Evolutionary conservation across 2,888 invertebrate genomes (phyloP).

Genomic region (Leucophora obtusa): DNA sequence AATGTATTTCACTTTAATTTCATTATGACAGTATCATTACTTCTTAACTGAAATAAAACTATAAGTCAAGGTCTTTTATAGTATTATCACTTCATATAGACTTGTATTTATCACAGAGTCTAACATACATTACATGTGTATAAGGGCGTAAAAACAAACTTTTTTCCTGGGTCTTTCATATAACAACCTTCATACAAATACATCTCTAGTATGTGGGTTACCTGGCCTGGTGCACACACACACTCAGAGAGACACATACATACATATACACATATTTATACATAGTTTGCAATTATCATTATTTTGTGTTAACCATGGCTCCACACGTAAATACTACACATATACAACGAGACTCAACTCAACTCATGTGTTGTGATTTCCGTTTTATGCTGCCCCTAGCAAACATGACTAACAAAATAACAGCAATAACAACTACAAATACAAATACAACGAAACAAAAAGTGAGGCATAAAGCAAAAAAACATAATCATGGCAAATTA

Average conservation of each 20-base stretch:
- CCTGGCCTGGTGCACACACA: conserved; percentile 5
- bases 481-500: conserved; percentile 45
- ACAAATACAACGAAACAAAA: background rate
- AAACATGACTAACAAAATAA: conserved; percentile 13
- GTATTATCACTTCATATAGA: conserved; percentile 22
- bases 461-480: background rate
- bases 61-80: conserved; percentile 48
- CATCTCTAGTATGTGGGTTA: conserved; percentile 46
- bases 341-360: too few species aligned
- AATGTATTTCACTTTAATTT: background rate
- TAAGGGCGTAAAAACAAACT: background rate
- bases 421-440: background rate
- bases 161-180: conserved; percentile 7
- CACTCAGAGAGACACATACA: background rate
- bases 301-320: conserved; percentile 43
- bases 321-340: background rate
- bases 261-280: background rate
- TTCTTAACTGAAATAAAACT: conserved; percentile 14
- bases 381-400: conserved; percentile 27
- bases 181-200: background rate
- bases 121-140: background rate
- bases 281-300: conserved; percentile 53
- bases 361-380: conserved; percentile 38
- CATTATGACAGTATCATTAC: background rate
- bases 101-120: background rate